Percentiles rank a stretch among this genome's conserved stretches.
Evolutionary conservation across 2,888 invertebrate genomes (phyloP).

Genomic region (Macrophya annulata): DNA sequence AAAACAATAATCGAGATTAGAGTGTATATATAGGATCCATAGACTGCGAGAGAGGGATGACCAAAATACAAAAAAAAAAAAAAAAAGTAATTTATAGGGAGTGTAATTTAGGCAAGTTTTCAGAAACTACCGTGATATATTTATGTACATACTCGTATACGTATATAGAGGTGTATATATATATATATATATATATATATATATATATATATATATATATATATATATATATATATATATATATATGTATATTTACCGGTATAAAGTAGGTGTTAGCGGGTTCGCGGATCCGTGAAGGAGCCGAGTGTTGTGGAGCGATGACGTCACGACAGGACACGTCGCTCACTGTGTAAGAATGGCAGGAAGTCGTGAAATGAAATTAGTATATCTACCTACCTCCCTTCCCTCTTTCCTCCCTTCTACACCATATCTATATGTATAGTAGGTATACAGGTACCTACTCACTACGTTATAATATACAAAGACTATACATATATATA

Average conservation of each 20-base stretch:
- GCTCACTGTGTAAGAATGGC: conserved; percentile 77
- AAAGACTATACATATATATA: too few relatives aligned
- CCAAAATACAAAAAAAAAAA: background rate
- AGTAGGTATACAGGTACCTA: background rate
- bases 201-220: background rate
- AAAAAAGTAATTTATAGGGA: background rate
- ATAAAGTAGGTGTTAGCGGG: conserved; percentile 63
- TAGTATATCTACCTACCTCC: conserved; percentile 66
- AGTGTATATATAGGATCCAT: too few relatives aligned
- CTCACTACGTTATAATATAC: too few relatives aligned
- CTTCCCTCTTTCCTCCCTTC: background rate
- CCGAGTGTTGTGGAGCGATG: conserved; percentile 62
- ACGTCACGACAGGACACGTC: conserved; percentile 78
- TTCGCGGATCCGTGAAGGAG: conserved; percentile 72
- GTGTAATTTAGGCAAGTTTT: conserved; percentile 68
- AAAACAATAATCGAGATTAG: conserved; percentile 21
- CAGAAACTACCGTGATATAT: background rate
- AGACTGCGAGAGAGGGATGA: background rate
- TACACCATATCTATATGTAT: conserved; percentile 10
- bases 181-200: background rate
- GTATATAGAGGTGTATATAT: too few relatives aligned
- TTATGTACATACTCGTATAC: too few relatives aligned
- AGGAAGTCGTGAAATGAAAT: conserved; percentile 79
- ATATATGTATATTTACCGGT: background rate
- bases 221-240: background rate